Conservation (phyloP, 1,140 invertebrate genomes). For the Prorops nasuta region DNA sequence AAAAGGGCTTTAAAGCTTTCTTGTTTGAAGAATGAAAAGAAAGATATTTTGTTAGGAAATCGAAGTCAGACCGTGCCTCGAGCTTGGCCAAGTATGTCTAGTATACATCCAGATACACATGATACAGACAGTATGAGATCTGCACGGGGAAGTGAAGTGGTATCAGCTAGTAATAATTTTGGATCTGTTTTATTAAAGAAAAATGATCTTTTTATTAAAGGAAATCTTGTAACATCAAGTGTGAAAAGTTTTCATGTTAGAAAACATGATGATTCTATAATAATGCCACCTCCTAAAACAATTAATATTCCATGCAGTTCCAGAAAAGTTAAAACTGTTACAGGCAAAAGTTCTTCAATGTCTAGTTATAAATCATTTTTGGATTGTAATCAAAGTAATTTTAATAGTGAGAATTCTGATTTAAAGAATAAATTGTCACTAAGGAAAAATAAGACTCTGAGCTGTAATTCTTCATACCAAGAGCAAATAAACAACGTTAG, state of each 20-base stretch:
- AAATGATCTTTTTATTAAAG: too few relatives aligned
- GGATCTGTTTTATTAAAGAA: too few relatives aligned
- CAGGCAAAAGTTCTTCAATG: background rate
- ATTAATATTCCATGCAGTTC: background rate
- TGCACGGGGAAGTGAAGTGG: conserved; percentile 27
- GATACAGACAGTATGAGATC: too few relatives aligned
- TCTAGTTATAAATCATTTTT: background rate
- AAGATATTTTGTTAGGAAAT: background rate
- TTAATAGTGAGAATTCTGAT: too few relatives aligned
- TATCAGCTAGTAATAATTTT: conserved; percentile 33
- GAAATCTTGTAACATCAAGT: too few relatives aligned
- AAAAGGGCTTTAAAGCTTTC: conserved; percentile 24
- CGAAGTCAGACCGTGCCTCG: background rate
- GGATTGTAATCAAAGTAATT: background rate
- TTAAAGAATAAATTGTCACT: background rate
- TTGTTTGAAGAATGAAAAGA: conserved; percentile 6
- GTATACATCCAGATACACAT: conserved; percentile 26
- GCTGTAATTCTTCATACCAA: too few relatives aligned
- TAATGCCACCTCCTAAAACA: conserved; percentile 40
- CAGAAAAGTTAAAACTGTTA: background rate
- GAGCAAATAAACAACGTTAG: background rate
- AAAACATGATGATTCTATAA: conserved; percentile 14
- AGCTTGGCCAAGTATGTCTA: conserved; percentile 27
- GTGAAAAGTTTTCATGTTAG: conserved; percentile 22
- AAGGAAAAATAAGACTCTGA: too few relatives aligned